Evolutionary conservation across 2,888 invertebrate species (phyloP), one percentile per base, ranked within the genome.

Genomic region (Hypselothyrea guttata): DNA sequence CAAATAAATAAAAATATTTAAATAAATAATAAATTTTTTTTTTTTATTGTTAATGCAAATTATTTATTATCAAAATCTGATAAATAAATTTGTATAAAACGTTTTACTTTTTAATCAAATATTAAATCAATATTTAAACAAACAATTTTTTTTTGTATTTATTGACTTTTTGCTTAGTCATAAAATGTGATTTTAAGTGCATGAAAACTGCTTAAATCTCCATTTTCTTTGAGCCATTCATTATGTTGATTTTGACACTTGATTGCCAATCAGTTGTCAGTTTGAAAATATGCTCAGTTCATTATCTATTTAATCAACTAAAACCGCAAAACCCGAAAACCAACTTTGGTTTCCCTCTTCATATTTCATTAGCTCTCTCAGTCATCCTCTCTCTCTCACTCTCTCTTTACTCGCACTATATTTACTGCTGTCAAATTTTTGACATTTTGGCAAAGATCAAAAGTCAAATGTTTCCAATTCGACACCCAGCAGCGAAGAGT

Each of bases 371-470:
- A 52, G 45, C 8, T 16, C 7, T 1, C 2, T n/a, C 5, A n/a
- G 18, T 5, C 7, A 7, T 13, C 11, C 22, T 2, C 38, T 2
- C 38, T 9, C 16, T 37, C n/a, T 9, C 22, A 7, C 7, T 7
- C 18, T 1, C 5, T 7, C 2, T 5, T 9, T 7, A 7, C 44
- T n/a, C 8, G 8, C 8, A 4, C 22, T n/a, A n/a, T n/a, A n/a
- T n/a, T n/a, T n/a, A n/a, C n/a, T n/a, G n/a, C 15, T 51, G 71
- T 69, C 56, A 66, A 65, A 53, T 45, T 59, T 73, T 72, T 57
- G 71, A 72, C 66, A 72, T 71, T 71, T 63, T 71, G 65, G 46
- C 53, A 63, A 71, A 71, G 68, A 71, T 71, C 70, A 71, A 62
- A 71, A 71, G 71, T 67, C 70, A 71, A 71, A 58, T 55, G 67